A percentile compares a stretch with the other conserved stretches of the same genome.
phyloP scores from a whole-genome alignment of 2,113 vertebrate species.

The Lampris incognitus region DNA sequence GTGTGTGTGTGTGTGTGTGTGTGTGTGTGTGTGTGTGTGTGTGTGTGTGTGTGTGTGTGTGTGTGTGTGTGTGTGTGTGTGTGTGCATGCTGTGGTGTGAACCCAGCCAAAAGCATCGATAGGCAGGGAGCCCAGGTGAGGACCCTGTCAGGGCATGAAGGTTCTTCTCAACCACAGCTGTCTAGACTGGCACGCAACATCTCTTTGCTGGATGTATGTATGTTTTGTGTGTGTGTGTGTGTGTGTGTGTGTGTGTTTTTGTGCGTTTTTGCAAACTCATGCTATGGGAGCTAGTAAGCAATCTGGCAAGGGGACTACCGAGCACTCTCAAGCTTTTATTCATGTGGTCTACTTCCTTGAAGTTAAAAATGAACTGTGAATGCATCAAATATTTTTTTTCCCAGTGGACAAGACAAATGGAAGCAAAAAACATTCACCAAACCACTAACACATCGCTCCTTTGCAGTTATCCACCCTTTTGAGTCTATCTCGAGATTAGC shows the following conservation, averaged over 20 bases:
- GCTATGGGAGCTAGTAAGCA: conserved; percentile 35
- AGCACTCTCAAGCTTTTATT: conserved; percentile 48
- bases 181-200: conserved; percentile 60
- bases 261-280: conserved; percentile 36
- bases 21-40: conserved; percentile 5
- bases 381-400: conserved; percentile 16
- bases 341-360: conserved; percentile 29
- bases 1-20: conserved; percentile 12
- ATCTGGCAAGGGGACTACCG: conserved; percentile 14
- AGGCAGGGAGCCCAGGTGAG: conserved; percentile 39
- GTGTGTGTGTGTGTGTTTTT: conserved; percentile 31
- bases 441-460: background rate
- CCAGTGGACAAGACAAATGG: background rate
- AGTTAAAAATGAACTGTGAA: conserved; percentile 40
- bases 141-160: conserved; percentile 40
- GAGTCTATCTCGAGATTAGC: too few relatives aligned
- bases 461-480: too few relatives aligned
- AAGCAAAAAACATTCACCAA: background rate
- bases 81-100: background rate
- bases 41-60: conserved; percentile 3
- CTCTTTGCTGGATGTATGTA: conserved; percentile 37
- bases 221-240: conserved; percentile 16
- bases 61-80: background rate
- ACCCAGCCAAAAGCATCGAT: conserved; percentile 41
- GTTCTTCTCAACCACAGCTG: conserved; percentile 67